phyloP scores from a whole-genome alignment of 2,113 vertebrate species.

The Sphaerodactylus townsendi region DNA sequence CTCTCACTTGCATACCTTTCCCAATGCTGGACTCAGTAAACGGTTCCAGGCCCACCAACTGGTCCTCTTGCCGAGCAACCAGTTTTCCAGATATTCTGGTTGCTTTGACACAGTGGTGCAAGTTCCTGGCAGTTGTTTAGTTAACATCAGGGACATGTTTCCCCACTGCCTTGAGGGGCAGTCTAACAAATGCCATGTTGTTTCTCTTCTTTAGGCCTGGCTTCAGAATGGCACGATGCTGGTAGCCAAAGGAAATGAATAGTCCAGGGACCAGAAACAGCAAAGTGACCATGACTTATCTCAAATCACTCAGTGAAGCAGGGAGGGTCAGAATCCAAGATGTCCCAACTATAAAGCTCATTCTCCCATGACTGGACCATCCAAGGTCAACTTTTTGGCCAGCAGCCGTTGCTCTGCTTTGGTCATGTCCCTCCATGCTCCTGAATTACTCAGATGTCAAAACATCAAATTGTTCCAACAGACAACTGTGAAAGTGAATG shows the following conservation, averaged over 20 bases:
- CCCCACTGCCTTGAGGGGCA: not conserved
- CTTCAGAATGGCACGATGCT: not conserved
- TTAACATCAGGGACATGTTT: not conserved
- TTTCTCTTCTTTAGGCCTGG: not conserved
- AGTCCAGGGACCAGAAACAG: too few relatives aligned
- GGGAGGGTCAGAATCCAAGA: not conserved
- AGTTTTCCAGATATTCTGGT: not conserved
- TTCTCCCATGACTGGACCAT: not conserved
- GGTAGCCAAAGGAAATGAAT: not conserved
- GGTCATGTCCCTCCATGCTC: not conserved
- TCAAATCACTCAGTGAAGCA: not conserved
- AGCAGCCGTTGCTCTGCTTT: not conserved
- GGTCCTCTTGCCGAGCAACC: too few relatives aligned
- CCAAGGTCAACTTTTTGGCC: not conserved
- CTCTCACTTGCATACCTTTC: too few relatives aligned
- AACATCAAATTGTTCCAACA: not conserved
- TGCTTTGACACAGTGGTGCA: not conserved
- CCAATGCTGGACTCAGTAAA: not conserved
- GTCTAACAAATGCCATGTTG: too few relatives aligned
- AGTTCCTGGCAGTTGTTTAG: not conserved
- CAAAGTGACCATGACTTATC: not conserved
- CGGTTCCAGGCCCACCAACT: not conserved
- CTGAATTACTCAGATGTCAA: not conserved
- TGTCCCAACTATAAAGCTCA: too few relatives aligned
- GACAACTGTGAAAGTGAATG: not conserved